Percentiles rank a stretch among this genome's conserved stretches.
phyloP scores from a whole-genome alignment of 2,797 vertebrate species.

The Coendou prehensilis region DNA sequence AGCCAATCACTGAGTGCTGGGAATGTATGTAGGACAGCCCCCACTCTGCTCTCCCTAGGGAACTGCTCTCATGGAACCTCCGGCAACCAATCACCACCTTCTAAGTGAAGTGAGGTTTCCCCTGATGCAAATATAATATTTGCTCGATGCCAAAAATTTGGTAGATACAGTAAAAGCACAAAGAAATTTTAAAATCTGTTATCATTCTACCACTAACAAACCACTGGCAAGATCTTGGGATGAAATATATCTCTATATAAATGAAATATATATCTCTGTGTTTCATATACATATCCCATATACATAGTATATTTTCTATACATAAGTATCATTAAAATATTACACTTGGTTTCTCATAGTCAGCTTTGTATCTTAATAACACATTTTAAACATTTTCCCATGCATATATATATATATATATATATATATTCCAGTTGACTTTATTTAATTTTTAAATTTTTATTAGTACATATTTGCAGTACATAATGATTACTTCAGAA shows the following conservation, averaged over 20 bases:
- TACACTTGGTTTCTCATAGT: neutral
- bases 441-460: neutral
- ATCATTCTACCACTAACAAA: neutral
- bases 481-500: conserved; percentile 1
- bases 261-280: neutral
- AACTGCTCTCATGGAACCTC: neutral
- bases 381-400: conserved; percentile 40
- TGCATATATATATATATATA: neutral
- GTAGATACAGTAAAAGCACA: conserved; percentile 45
- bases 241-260: neutral
- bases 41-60: neutral
- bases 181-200: neutral
- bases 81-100: neutral
- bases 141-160: neutral
- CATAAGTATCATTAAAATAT: neutral
- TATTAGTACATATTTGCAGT: neutral
- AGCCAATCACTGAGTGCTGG: neutral
- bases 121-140: conserved; percentile 25
- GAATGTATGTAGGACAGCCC: too few species aligned
- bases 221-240: neutral
- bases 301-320: neutral
- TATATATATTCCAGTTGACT: neutral
- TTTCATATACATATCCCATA: neutral
- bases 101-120: neutral
- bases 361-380: conserved; percentile 38